Conservation (phyloP, 2,797 vertebrate genomes). For the Mionectes olivaceus region DNA sequence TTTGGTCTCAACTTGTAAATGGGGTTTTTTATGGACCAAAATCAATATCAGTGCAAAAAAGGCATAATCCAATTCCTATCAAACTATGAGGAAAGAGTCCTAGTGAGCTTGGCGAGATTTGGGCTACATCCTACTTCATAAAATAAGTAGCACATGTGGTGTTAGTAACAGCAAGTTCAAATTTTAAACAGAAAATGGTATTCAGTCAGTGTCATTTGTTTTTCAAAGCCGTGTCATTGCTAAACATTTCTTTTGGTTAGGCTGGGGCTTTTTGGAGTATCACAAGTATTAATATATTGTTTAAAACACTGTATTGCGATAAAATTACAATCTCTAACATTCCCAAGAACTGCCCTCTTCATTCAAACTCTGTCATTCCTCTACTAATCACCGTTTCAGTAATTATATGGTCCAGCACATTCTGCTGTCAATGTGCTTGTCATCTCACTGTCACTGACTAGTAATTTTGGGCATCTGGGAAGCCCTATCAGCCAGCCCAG, state of each 20-base stretch:
- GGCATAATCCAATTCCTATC: neutral
- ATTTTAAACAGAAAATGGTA: neutral
- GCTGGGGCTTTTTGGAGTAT: neutral
- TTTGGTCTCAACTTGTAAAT: neutral
- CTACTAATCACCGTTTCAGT: neutral
- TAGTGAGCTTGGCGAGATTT: neutral
- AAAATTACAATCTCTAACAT: neutral
- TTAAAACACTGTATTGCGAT: neutral
- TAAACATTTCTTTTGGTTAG: neutral
- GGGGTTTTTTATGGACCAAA: neutral
- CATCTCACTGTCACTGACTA: neutral
- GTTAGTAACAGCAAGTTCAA: neutral
- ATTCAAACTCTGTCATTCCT: neutral
- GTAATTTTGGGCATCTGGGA: neutral
- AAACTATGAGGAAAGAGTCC: neutral
- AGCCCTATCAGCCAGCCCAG: neutral
- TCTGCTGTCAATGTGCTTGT: neutral
- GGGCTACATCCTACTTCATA: neutral
- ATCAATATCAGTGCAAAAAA: neutral
- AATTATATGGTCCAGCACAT: neutral
- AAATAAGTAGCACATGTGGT: neutral
- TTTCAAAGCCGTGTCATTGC: neutral
- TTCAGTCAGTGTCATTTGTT: neutral
- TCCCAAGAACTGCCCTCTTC: neutral
- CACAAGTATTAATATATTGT: neutral